Evolutionary conservation across 1,140 invertebrate species (phyloP).

Genomic region (Hydropsyche tenuis): DNA sequence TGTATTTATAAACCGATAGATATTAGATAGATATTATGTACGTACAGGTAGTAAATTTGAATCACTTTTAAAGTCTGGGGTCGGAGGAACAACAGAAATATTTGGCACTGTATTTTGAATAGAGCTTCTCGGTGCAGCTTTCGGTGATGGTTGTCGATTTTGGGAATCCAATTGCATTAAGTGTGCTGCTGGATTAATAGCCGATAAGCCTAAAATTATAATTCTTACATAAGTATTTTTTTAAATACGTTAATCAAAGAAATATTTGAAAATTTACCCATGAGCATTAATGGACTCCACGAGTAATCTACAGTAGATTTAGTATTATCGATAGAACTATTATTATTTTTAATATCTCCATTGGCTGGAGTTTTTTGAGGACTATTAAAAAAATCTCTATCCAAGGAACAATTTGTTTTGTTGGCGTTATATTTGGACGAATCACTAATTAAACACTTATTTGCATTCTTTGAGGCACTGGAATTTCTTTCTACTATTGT

Average conservation of each 20-base stretch:
- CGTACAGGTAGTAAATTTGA: conserved; percentile 35
- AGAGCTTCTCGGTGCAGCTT: conserved; percentile 45
- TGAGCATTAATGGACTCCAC: conserved; percentile 68
- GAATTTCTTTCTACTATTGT: conserved; percentile 36
- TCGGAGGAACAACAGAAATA: conserved; percentile 78
- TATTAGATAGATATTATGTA: too few relatives aligned
- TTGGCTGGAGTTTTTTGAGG: conserved; percentile 22
- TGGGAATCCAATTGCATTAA: conserved; percentile 67
- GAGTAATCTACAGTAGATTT: conserved; percentile 58
- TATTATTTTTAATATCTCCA: conserved; percentile 40
- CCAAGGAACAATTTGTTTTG: conserved; percentile 36
- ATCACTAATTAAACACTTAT: conserved; percentile 43
- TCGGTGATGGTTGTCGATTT: conserved; percentile 21
- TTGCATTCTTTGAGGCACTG: conserved; percentile 39
- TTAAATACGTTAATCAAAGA: background rate
- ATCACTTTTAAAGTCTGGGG: conserved; percentile 67
- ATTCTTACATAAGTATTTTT: background rate
- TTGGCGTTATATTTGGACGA: conserved; percentile 30
- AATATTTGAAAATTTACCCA: conserved; percentile 56
- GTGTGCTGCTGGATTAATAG: conserved; percentile 68
- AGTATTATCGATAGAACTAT: conserved; percentile 7
- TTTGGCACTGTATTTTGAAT: conserved; percentile 65
- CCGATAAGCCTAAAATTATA: conserved; percentile 56
- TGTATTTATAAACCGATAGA: too few relatives aligned
- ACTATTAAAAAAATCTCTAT: conserved; percentile 22